Base-by-base conservation (phyloP, 2,888 invertebrate genomes). In the Rhagophthalmus giganteus region DNA sequence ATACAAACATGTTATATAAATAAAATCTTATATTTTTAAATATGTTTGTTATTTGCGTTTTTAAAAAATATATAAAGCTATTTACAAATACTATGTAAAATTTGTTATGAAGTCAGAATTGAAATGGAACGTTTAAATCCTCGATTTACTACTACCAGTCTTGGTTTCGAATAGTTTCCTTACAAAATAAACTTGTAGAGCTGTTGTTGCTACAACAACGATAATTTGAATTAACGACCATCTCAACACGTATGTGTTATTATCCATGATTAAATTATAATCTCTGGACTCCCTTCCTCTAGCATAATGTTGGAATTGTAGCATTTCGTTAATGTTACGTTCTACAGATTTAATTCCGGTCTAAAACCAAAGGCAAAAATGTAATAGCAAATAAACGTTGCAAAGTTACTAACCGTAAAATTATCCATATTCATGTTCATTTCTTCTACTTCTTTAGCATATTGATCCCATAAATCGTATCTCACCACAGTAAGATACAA, bases 401-500 rank as follows among this genome's bases (percentile, higher is more conserved):
- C 8, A 3, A 5, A 33, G 25, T 32, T 54, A 78, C 82, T 81
- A 74, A 91, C 93, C 33, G 94, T 94, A 66, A 94, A 94, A 73
- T 94, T 95, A 61, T 88, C 85, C 66, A 94, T 91, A 61, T 92
- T 90, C 69, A 93, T 79, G 69, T 94, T 88, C 53, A 94, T 73
- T 32, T 88, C 88, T 68, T 94, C 90, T 12, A 95, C 81, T 75
- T 96, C 95, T 70, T 91, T 86, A 0, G 92, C 85, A 65, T 90
- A 94, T 67, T 89, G 84, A 65, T 94, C 91, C 96, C 96, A 96
- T 73, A 91, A 86, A 67, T 94, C 94, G 66, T 93, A 92, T 67
- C 92, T 84, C 45, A 94, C 92, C 2, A 94, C 93, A 0, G 94
- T 93, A 49, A 94, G 82, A 68, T 94, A 94, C 55, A 94, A 78